A percentile compares a stretch with the other conserved stretches of the same genome.
Evolutionary conservation across 1,140 invertebrate species (phyloP).

Genomic region (Lordiphosa collinella): DNA sequence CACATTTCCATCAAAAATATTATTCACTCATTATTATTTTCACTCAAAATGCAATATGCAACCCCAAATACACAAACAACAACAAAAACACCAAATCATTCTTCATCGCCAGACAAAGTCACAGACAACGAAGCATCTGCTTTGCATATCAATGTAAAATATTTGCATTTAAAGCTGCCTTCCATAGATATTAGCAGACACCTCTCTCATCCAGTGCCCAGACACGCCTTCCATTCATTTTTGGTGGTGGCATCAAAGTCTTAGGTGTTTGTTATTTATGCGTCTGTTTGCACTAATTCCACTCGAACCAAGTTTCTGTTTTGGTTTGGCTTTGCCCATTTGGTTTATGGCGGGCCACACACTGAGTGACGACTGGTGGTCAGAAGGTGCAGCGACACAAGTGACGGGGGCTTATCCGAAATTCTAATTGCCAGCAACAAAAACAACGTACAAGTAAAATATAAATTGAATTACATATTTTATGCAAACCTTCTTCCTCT

Average conservation of each 20-base stretch:
- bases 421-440: slow-evolving; percentile 47
- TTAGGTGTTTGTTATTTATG: slow-evolving; percentile 54
- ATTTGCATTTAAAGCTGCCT: slow-evolving; percentile 51
- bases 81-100: slow-evolving; percentile 12
- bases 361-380: slow-evolving; percentile 2
- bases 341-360: not conserved
- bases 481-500: slow-evolving; percentile 33
- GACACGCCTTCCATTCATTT: slow-evolving; percentile 13
- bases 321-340: no score
- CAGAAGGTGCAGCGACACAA: slow-evolving; percentile 5
- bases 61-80: slow-evolving; percentile 10
- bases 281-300: slow-evolving; percentile 58
- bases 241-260: slow-evolving; percentile 32
- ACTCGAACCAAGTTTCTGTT: not conserved
- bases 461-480: slow-evolving; percentile 63
- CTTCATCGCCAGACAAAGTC: slow-evolving; percentile 26
- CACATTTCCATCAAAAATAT: no score
- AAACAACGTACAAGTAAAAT: slow-evolving; percentile 15
- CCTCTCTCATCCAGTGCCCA: slow-evolving; percentile 10
- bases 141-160: slow-evolving; percentile 56
- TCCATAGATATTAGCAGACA: slow-evolving; percentile 45
- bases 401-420: slow-evolving; percentile 49
- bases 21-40: not conserved
- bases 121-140: slow-evolving; percentile 44
- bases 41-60: slow-evolving; percentile 35